Evolutionary conservation across 2,797 vertebrate genomes (phyloP).

Genomic region (Alfaro cultratus): DNA sequence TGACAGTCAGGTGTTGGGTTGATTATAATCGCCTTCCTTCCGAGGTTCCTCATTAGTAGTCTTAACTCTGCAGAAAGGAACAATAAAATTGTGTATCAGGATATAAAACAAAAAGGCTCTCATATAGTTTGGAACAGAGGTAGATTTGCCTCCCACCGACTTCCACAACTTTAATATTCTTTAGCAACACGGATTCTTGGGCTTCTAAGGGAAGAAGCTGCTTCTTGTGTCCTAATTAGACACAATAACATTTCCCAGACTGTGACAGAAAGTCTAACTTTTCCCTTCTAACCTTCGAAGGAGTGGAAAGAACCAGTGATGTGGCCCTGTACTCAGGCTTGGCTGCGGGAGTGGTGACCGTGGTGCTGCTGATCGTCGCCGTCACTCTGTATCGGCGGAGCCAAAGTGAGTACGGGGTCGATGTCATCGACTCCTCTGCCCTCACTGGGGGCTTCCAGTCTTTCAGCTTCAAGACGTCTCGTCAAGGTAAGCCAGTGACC

Average conservation of each 20-base stretch:
- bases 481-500: conserved; percentile 87
- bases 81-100: conserved; percentile 51
- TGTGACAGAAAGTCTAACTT: neutral
- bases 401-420: conserved; percentile 96
- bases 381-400: conserved; percentile 92
- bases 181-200: conserved; percentile 19
- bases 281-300: conserved; percentile 65
- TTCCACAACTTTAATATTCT: conserved; percentile 27
- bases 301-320: conserved; percentile 88
- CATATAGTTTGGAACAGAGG: conserved; percentile 47
- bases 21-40: conserved; percentile 87
- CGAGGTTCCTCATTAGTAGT: conserved; percentile 76
- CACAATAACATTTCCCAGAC: neutral
- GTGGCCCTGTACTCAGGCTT: conserved; percentile 94
- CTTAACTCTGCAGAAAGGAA: conserved; percentile 64
- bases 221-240: conserved; percentile 40
- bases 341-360: conserved; percentile 90
- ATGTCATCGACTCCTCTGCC: conserved; percentile 96
- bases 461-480: conserved; percentile 97
- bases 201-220: conserved; percentile 36
- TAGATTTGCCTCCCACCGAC: conserved; percentile 32
- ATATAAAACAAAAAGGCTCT: conserved; percentile 38
- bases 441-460: conserved; percentile 97
- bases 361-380: conserved; percentile 90
- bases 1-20: conserved; percentile 93